Base-by-base conservation (phyloP, 2,888 invertebrate genomes). In the Spilarctia lutea region DNA sequence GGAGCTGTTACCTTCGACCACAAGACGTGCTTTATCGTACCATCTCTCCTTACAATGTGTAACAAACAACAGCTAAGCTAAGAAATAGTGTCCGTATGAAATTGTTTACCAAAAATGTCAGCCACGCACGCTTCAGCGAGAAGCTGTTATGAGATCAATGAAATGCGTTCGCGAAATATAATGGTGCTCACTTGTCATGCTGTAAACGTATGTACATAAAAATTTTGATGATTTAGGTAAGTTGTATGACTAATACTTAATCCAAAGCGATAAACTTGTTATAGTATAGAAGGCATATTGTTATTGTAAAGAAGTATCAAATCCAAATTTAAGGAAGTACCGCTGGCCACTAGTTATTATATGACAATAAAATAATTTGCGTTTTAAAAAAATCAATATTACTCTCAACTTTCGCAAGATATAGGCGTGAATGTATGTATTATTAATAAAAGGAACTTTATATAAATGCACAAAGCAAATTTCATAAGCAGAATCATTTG, bases 91-190 rank as follows among this genome's bases (percentile, higher is more conserved):
- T 10, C 48, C 33, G 39, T 56, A 66, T 65, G 45, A 76, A 80
- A 82, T 82, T 81, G 72, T 78, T 81, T 72, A 65, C 71, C 68
- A 75, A 78, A 82, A 83, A 86, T 86, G 82, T 80, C 75, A 77
- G 76, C 78, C 73, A 81, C 82, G 78, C 79, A 73, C 75, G 73
- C 79, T 82, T 81, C 75, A 72, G 78, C 76, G 74, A 79, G 75
- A 81, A 82, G 86, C 78, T 75, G 74, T 81, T 81, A 82, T 82
- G 79, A 83, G 82, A 81, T 82, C 85, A 83, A 76, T 82, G 80
- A 80, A 82, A 84, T 79, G 74, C 75, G 75, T 79, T 75, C 68
- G 66, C 35, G 68, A 75, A 79, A 68, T n/a, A 72, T 70, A 60
- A 76, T 30, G 65, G 30, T 77, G 80, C 76, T 81, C 77, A 68